Evolutionary conservation across 1,140 invertebrate genomes (phyloP).

Genomic region (Calliopsis andreniformis): DNA sequence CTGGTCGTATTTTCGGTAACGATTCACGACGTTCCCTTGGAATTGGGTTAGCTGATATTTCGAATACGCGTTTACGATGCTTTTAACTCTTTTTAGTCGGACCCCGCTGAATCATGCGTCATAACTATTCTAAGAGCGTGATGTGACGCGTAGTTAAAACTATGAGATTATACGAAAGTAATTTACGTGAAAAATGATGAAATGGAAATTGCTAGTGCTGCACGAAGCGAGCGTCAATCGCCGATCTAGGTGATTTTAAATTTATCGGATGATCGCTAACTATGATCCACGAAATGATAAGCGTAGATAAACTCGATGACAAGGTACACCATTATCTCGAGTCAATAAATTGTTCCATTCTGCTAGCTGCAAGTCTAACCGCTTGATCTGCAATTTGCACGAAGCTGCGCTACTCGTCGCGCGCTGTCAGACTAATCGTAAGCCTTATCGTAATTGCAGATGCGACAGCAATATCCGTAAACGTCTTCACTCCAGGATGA

Average conservation of each 20-base stretch:
- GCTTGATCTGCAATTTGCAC: slow-evolving; percentile 56
- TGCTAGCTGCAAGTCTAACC: slow-evolving; percentile 38
- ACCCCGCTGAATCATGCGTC: no score
- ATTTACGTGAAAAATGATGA: no score
- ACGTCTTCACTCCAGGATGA: slow-evolving; percentile 21
- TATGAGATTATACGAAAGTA: no score
- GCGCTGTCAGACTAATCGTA: slow-evolving; percentile 61
- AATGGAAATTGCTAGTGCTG: no score
- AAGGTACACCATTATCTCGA: slow-evolving; percentile 50
- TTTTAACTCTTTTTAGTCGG: no score
- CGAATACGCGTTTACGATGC: no score
- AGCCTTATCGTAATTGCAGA: slow-evolving; percentile 54
- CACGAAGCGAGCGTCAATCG: no score
- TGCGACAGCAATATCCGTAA: slow-evolving; percentile 35
- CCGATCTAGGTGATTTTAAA: no score
- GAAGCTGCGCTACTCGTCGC: slow-evolving; percentile 55
- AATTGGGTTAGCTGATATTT: background rate
- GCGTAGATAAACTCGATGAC: slow-evolving; percentile 44
- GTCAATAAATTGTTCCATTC: slow-evolving; percentile 49
- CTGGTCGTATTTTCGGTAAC: slow-evolving; percentile 8
- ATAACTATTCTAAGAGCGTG: no score
- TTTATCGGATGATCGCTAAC: background rate
- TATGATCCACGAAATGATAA: background rate
- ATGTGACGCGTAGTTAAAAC: no score
- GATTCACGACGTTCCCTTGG: background rate